Base-by-base conservation (phyloP, 2,113 vertebrate genomes). In the Anguilla japonica region DNA sequence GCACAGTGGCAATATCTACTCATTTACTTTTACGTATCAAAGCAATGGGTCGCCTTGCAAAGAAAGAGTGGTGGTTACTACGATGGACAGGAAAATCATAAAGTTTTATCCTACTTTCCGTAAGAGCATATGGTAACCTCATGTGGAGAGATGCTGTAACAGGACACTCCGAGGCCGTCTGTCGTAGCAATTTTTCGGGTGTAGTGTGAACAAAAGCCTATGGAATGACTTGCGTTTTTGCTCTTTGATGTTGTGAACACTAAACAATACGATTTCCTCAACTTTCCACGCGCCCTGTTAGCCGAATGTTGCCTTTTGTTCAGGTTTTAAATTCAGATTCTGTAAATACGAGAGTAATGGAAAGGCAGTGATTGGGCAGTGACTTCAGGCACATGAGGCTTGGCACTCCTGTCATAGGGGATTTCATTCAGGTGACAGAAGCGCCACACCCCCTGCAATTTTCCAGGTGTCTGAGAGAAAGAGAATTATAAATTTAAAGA, bases 211-310 rank as follows among this genome's bases (percentile, higher is more conserved):
- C 71, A 75, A 75, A 67, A 75, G 71, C 71, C 20, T 34, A 34
- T 75, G 71, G 71, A 75, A 34, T 75, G 71, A 75, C 79, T 80
- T 80, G 79, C 79, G 40, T 41, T 40, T 79, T 41, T 80, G 79
- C 79, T 41, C 79, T 80, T 80, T 80, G 29, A 34, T 75, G 1
- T 75, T 13, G 71, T 26, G n/a, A 75, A 75, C 26, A 75, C n/a
- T 8, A n/a, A 75, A 75, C n/a, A 29, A 34, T 34, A 26, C n/a
- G 71, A 80, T 75, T 75, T 75, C 71, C 26, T 34, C 26, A 29
- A 75, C 71, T 75, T 75, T 75, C 6, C 71, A 34, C 71, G 71
- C 71, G 26, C 34, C 71, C 71, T 75, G 29, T 34, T n/a, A 75
- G 71, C 26, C n/a, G 22, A 34, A 29, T 34, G 71, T 75, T 34